Evolutionary conservation across 1,140 invertebrate genomes (phyloP).

Genomic region (Aphaenogaster ashmeadi): DNA sequence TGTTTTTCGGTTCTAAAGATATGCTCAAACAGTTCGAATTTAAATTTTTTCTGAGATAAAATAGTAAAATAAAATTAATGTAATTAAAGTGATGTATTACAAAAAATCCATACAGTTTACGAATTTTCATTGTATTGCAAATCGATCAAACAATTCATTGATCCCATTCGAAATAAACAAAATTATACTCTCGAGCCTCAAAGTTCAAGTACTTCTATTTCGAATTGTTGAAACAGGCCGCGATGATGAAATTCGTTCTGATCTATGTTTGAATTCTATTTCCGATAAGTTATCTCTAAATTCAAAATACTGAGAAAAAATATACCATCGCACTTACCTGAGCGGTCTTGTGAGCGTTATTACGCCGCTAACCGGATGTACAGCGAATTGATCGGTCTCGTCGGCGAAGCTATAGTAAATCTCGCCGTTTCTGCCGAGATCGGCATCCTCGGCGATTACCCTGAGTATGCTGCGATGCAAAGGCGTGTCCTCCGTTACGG

Average conservation of each 20-base stretch:
- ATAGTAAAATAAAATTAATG: not conserved
- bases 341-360: slow-evolving; percentile 94
- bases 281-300: not conserved
- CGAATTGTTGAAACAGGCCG: not conserved
- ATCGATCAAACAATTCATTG: not conserved
- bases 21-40: not conserved
- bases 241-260: not conserved
- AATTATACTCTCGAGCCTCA: not conserved
- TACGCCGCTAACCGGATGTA: slow-evolving; percentile 97
- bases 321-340: slow-evolving; percentile 80
- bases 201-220: not conserved
- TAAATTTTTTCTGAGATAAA: not conserved
- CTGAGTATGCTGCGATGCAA: slow-evolving; percentile 92
- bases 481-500: slow-evolving; percentile 96
- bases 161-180: not conserved
- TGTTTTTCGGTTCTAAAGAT: not conserved
- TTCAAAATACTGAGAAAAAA: not conserved
- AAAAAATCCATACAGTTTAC: not conserved
- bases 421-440: slow-evolving; percentile 97
- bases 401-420: slow-evolving; percentile 98
- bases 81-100: not conserved
- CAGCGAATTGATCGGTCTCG: slow-evolving; percentile 94
- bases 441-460: slow-evolving; percentile 96
- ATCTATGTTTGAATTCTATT: not conserved
- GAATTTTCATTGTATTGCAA: not conserved